These are phyloP conservation scores for Percopsis transmontana DNA, from an alignment of 2,113 vertebrate genomes.

Conservation along the genomic window DNA sequence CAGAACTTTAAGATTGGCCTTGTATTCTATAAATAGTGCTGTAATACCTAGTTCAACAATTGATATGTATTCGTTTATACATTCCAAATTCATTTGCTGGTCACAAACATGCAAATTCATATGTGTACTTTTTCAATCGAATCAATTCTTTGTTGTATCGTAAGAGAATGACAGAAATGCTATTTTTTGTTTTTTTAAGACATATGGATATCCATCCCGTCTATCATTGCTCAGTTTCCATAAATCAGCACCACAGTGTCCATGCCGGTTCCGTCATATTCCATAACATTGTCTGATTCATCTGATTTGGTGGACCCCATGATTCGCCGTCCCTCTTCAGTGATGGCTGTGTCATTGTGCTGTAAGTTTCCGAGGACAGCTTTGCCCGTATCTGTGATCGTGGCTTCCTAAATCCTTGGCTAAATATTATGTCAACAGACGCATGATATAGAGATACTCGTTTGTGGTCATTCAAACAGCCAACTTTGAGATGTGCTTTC, in stretches of 20 bases:
- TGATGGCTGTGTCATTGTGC: constrained; percentile 70
- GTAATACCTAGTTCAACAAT: not conserved
- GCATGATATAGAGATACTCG: constrained; percentile 55
- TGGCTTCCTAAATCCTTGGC: constrained; percentile 56
- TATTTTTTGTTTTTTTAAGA: constrained; percentile 19
- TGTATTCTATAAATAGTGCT: not conserved
- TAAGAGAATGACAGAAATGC: constrained; percentile 62
- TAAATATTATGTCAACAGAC: constrained; percentile 41
- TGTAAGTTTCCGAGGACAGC: constrained; percentile 72
- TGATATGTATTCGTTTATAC: not conserved
- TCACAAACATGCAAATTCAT: not conserved
- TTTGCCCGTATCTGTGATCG: constrained; percentile 74
- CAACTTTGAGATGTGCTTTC: constrained; percentile 95
- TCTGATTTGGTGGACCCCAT: constrained; percentile 73
- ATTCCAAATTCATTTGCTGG: not conserved
- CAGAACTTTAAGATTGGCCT: constrained; percentile 14
- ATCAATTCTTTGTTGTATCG: not conserved
- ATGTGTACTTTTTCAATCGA: not conserved
- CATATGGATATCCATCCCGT: constrained; percentile 61
- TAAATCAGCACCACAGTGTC: constrained; percentile 68
- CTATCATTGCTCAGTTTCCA: constrained; percentile 66
- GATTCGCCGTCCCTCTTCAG: constrained; percentile 64
- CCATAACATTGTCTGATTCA: constrained; percentile 71
- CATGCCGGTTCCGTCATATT: constrained; percentile 69
- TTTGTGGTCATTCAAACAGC: constrained; percentile 73